A percentile compares a stretch with the other conserved stretches of the same genome.
Conservation (phyloP, 2,113 vertebrate genomes). For the Mus pahari region DNA sequence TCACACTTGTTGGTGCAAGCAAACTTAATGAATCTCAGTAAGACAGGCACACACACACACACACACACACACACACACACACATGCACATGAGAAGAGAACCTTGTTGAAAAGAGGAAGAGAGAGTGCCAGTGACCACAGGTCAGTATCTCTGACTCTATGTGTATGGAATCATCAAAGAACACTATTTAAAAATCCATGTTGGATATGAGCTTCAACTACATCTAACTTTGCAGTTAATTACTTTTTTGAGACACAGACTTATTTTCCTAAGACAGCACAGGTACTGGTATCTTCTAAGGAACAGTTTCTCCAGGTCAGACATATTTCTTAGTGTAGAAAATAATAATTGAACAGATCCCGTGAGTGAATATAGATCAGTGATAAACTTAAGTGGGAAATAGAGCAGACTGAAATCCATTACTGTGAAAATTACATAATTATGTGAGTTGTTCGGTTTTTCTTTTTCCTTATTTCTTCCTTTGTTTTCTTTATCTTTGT, state of each 20-base stretch:
- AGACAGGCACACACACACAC: neutral
- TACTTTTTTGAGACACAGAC: slow-evolving; percentile 65
- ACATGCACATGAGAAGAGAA: neutral
- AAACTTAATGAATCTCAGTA: neutral
- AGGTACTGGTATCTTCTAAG: slow-evolving; percentile 91
- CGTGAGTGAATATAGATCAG: slow-evolving; percentile 90
- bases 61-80: neutral
- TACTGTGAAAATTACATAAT: slow-evolving; percentile 91
- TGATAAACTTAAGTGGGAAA: slow-evolving; percentile 90
- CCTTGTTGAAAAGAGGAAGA: neutral
- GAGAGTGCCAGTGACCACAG: neutral
- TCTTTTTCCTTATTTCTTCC: slow-evolving; percentile 81
- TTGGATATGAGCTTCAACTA: slow-evolving; percentile 69
- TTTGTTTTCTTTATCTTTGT: slow-evolving; percentile 82
- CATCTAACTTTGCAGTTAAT: slow-evolving; percentile 76
- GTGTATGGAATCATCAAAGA: neutral
- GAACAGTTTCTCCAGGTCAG: slow-evolving; percentile 89
- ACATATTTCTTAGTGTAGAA: slow-evolving; percentile 89
- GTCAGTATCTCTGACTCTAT: neutral
- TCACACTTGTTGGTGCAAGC: neutral
- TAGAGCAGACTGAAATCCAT: slow-evolving; percentile 92
- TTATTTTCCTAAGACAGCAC: slow-evolving; percentile 80
- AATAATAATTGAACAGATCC: slow-evolving; percentile 90
- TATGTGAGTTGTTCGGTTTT: slow-evolving; percentile 82
- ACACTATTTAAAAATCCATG: neutral